Evolutionary conservation across 2,113 vertebrate genomes (phyloP), one percentile per base, ranked within the genome.

Genomic region (Tragelaphus scriptus): DNA sequence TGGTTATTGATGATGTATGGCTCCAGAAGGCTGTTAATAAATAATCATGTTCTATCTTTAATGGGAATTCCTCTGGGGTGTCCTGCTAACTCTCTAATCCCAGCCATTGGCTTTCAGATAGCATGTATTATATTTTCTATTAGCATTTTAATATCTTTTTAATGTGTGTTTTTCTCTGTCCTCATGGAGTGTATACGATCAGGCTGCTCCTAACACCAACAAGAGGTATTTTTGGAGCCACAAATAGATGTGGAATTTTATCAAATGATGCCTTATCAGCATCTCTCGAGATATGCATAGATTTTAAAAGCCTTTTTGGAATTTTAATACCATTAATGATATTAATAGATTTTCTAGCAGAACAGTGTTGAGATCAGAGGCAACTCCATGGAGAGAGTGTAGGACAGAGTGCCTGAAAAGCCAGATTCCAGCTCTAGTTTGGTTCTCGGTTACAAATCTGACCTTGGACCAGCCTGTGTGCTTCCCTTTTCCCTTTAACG

Each of bases 131-230:
- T 94, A 58, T 96, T 92, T 97, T 75, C 94, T 91, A 21, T 36
- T 94, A 91, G 88, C 93, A 97, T 97, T 95, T 97, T 95, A 95
- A 97, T 96, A 71, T 58, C 77, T 44, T 92, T 90, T 98, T 94
- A 71, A 91, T 91, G 81, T 77, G 68, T 93, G 7, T 89, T 95
- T 96, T 90, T 79, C 85, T 59, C 49, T 88, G 49, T 94, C 81
- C 88, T 96, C 47, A 15, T 77, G 56, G 77, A 90, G 81, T 23
- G 40, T 32, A 9, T 85, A 53, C 61, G 30, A 65, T 59, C 30
- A 32, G 15, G 79, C 79, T 51, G 47, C 26, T 80, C 28, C 47
- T 80, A 51, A 80, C 81, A 82, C 47, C 47, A 53, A 82, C n/a
- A 63, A 82, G 77, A 63, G 16, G 32, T 80, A 63, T n/a, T 80